Conservation (phyloP, 2,797 vertebrate genomes). For the Cuculus canorus region DNA sequence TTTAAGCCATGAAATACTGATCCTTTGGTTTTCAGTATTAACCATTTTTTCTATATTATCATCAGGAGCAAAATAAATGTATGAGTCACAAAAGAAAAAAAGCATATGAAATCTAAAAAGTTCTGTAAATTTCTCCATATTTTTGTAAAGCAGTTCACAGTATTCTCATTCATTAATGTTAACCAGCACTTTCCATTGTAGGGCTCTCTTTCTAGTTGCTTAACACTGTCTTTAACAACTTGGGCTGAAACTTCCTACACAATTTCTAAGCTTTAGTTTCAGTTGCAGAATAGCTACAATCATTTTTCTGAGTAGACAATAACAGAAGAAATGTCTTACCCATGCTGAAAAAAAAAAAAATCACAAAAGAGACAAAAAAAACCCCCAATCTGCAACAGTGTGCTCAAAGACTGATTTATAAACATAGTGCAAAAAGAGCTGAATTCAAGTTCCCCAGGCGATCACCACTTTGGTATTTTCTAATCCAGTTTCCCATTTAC, state of each 20-base stretch:
- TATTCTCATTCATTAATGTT: not conserved
- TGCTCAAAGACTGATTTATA: not conserved
- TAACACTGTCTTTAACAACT: not conserved
- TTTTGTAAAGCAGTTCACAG: not conserved
- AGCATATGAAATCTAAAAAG: not conserved
- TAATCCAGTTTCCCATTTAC: not conserved
- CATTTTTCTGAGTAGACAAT: not conserved
- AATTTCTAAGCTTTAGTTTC: not conserved
- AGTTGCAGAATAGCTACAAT: not conserved
- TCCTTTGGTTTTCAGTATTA: not conserved
- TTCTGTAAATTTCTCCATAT: not conserved
- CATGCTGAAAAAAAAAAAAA: not conserved
- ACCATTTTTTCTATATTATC: not conserved
- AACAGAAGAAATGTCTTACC: not conserved
- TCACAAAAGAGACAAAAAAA: not conserved
- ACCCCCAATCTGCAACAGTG: not conserved
- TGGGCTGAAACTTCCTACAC: not conserved
- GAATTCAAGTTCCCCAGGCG: not conserved
- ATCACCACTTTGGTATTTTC: not conserved
- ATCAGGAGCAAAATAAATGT: not conserved
- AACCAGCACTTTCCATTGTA: not conserved
- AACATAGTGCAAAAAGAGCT: not conserved
- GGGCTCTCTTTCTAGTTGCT: not conserved
- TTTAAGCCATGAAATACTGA: not conserved
- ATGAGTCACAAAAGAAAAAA: not conserved